Evolutionary conservation across 2,888 invertebrate genomes (phyloP), one percentile per base, ranked within the genome.

Genomic region (Folsomia candida): DNA sequence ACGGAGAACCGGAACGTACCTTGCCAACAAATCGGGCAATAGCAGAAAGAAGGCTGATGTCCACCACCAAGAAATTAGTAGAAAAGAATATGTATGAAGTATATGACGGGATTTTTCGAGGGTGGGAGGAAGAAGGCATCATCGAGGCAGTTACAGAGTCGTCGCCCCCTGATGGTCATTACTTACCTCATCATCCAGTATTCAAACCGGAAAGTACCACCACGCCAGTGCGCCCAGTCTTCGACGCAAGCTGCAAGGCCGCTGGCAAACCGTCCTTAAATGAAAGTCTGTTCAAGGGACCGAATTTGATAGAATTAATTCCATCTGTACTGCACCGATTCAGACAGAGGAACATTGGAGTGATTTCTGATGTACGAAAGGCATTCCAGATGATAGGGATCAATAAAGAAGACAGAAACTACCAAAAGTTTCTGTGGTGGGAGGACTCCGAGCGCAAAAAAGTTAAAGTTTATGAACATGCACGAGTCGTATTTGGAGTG

Each of bases 361-460:
- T 79, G 0, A 68, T 76, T 2, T 65, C 80, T 3, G 81, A 81
- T 69, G 81, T 82, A 1, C 27, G 67, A n/a, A 81, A 81, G 64
- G 82, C 81, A 1, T 82, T 82, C 71, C 69, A 81, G 20, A 80
- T 80, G 72, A 81, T 82, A 25, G 73, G 73, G 57, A n/a, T 81
- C 1, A 26, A 64, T 22, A 26, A 71, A 68, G 20, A 70, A 9
- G 81, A 82, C 58, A 65, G 82, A 27, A 66, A 71, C 20, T 60
- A 54, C 47, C 26, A 66, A 0, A 14, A 61, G 4, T 72, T 72
- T 22, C 24, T 72, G 6, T 72, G 65, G 69, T 72, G 71, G 71
- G 47, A 67, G 47, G 18, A 67, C 3, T n/a, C n/a, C n/a, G 18
- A 20, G 24, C 54, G 22, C 25, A 47, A n/a, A 1, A 25, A 25